Percentiles rank a stretch among this genome's conserved stretches.
Conservation (phyloP, 1,140 invertebrate genomes). For the Oryctes rhinoceros region DNA sequence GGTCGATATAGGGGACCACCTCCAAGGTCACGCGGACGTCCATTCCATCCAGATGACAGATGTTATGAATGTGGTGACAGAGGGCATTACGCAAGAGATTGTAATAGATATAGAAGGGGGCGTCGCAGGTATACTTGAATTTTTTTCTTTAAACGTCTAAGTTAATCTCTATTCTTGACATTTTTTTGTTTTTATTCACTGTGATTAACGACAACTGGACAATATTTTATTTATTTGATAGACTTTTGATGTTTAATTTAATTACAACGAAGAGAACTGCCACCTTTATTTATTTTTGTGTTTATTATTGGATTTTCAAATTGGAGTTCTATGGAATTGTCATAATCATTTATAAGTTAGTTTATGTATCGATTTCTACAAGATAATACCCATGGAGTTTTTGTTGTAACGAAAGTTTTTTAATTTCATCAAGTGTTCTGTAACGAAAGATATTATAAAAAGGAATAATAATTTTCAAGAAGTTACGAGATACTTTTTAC, state of each 20-base stretch:
- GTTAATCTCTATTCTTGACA: slow-evolving; percentile 10
- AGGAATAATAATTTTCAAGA: too few relatives aligned
- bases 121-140: slow-evolving; percentile 54
- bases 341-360: too few relatives aligned
- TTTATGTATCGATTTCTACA: too few relatives aligned
- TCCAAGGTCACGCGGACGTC: slow-evolving; percentile 66
- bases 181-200: slow-evolving; percentile 28
- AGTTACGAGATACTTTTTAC: too few relatives aligned
- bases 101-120: slow-evolving; percentile 70
- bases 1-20: slow-evolving; percentile 65
- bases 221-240: slow-evolving; percentile 20
- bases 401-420: too few relatives aligned
- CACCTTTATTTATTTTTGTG: too few relatives aligned
- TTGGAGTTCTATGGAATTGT: too few relatives aligned
- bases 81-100: slow-evolving; percentile 92
- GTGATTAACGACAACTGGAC: slow-evolving; percentile 26
- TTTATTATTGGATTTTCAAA: too few relatives aligned
- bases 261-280: too few relatives aligned
- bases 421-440: too few relatives aligned
- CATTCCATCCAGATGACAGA: slow-evolving; percentile 83
- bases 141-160: not conserved
- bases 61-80: slow-evolving; percentile 93
- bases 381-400: too few relatives aligned
- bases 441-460: too few relatives aligned
- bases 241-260: not conserved